Conservation (phyloP, 1,140 invertebrate species). For the Halictus rubicundus region DNA sequence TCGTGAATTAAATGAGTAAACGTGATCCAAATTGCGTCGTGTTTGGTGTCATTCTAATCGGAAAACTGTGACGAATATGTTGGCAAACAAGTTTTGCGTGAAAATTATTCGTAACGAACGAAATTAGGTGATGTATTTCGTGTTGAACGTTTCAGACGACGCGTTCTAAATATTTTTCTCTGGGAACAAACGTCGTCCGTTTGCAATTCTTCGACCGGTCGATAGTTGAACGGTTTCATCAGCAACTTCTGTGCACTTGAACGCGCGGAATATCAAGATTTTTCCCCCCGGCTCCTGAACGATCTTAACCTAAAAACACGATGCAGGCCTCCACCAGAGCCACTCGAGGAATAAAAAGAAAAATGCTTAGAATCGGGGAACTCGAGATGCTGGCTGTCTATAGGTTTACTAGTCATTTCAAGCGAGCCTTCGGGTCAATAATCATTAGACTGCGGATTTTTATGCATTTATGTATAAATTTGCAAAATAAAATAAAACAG, state of each 20-base stretch:
- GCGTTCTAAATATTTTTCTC: background rate
- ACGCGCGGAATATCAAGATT: background rate
- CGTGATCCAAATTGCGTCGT: no score
- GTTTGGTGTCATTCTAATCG: no score
- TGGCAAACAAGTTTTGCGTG: no score
- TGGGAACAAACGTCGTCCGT: background rate
- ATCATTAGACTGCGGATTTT: background rate
- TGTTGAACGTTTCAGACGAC: no score
- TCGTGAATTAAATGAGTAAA: no score
- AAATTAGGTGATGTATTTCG: no score
- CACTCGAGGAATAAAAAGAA: background rate
- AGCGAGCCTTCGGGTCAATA: background rate
- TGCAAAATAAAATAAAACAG: no score
- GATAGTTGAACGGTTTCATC: background rate
- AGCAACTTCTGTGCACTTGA: background rate
- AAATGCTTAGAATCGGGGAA: background rate
- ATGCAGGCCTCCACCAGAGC: background rate
- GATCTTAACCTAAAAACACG: constrained; percentile 11
- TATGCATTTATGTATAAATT: no score
- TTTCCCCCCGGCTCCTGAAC: background rate
- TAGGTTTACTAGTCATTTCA: background rate
- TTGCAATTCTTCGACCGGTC: background rate
- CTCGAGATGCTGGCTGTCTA: background rate
- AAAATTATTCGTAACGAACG: background rate
- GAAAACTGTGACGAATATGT: no score